Evolutionary conservation across 1,140 invertebrate genomes (phyloP).

Genomic region (Teleogryllus occipitalis): DNA sequence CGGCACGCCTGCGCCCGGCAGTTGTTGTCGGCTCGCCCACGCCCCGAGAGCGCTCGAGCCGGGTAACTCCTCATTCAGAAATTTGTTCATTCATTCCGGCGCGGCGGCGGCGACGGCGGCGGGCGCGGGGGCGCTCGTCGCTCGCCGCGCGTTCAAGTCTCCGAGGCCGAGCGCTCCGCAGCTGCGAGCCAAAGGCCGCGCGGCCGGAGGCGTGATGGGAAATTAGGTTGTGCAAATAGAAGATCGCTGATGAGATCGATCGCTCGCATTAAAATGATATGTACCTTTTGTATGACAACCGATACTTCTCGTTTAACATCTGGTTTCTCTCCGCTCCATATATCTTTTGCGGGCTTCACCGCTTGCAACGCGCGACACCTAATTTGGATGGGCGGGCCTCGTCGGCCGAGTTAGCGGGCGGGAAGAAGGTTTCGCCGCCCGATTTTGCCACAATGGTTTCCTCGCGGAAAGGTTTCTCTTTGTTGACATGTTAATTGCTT

Average conservation of each 20-base stretch:
- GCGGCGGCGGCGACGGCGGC: too few species aligned
- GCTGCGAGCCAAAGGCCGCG: too few species aligned
- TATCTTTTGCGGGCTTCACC: neutral
- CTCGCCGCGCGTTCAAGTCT: neutral
- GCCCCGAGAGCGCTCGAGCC: too few species aligned
- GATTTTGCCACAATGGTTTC: too few species aligned
- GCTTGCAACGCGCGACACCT: neutral
- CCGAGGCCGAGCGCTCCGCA: too few species aligned
- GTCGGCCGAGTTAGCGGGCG: neutral
- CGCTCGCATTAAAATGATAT: constrained; percentile 1
- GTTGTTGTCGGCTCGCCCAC: neutral
- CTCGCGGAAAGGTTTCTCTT: neutral
- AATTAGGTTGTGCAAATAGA: neutral
- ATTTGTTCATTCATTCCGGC: neutral
- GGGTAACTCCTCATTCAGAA: neutral
- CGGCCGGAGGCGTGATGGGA: neutral
- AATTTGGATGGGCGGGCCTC: neutral
- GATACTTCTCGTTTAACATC: neutral
- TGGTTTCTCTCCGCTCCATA: neutral
- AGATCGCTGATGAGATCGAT: neutral
- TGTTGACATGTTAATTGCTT: neutral
- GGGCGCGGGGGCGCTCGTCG: neutral
- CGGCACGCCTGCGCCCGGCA: too few species aligned
- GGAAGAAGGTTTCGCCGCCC: neutral
- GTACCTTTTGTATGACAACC: neutral